These are phyloP conservation scores for Phlogophora meticulosa DNA, from an alignment of 2,888 invertebrate species.

Conservation along the genomic window DNA sequence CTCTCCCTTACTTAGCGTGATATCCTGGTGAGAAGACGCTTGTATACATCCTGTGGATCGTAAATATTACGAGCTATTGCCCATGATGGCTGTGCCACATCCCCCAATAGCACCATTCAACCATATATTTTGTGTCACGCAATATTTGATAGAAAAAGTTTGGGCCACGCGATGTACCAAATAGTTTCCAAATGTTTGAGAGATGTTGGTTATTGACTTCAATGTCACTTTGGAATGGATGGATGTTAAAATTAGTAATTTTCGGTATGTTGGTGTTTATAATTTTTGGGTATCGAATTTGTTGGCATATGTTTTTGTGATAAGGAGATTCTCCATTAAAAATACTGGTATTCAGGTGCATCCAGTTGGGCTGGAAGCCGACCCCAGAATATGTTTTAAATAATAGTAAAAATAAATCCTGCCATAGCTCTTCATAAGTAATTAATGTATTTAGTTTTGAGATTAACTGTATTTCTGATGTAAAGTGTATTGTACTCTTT, in stretches of 20 bases:
- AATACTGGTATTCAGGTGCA: too few species aligned
- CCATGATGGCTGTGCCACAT: constrained; percentile 36
- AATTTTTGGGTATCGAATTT: not conserved
- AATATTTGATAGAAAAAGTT: constrained; percentile 34
- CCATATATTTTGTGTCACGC: constrained; percentile 50
- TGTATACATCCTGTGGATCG: constrained; percentile 28
- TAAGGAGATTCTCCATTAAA: too few species aligned
- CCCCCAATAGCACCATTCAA: constrained; percentile 37
- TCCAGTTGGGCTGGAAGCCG: too few species aligned
- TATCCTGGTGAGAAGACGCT: constrained; percentile 22
- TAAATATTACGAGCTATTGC: constrained; percentile 49
- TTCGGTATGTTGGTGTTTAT: not conserved
- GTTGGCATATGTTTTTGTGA: not conserved
- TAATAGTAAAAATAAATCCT: too few species aligned
- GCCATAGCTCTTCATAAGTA: too few species aligned
- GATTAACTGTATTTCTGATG: too few species aligned
- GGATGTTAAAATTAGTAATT: not conserved
- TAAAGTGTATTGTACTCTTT: too few species aligned
- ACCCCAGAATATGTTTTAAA: too few species aligned
- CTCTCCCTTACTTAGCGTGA: constrained; percentile 22
- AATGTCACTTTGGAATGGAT: not conserved
- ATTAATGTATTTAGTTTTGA: too few species aligned
- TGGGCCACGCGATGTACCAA: constrained; percentile 15
- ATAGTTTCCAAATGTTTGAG: constrained; percentile 24
- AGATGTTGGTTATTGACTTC: constrained; percentile 19